phyloP scores from a whole-genome alignment of 2,797 vertebrate species.

The Pipistrellus kuhlii region DNA sequence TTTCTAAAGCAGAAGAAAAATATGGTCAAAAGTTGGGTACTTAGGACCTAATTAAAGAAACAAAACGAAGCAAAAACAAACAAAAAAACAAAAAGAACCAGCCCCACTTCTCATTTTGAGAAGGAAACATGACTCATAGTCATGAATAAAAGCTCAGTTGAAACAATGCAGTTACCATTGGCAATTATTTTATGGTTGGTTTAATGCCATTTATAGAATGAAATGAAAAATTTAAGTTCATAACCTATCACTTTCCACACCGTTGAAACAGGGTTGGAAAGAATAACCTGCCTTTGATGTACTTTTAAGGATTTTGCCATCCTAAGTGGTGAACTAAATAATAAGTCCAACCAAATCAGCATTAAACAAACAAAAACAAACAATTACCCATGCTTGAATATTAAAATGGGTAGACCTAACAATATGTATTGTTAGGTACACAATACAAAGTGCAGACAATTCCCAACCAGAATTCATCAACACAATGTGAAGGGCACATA shows the following conservation, averaged over 20 bases:
- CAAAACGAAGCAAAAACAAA: neutral
- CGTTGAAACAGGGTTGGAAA: slow-evolving; percentile 68
- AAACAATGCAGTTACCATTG: slow-evolving; percentile 71
- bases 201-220: slow-evolving; percentile 72
- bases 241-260: slow-evolving; percentile 63
- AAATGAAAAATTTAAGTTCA: slow-evolving; percentile 62
- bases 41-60: slow-evolving; percentile 64
- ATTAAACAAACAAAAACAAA: slow-evolving; percentile 11
- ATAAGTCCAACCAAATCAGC: neutral
- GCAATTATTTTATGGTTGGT: slow-evolving; percentile 65
- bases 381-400: slow-evolving; percentile 67
- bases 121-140: slow-evolving; percentile 47
- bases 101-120: slow-evolving; percentile 64
- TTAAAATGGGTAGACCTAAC: slow-evolving; percentile 58
- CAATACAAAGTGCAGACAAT: slow-evolving; percentile 56
- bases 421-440: neutral
- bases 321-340: slow-evolving; percentile 38
- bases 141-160: slow-evolving; percentile 58
- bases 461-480: slow-evolving; percentile 53
- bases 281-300: slow-evolving; percentile 65
- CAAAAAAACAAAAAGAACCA: neutral
- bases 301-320: slow-evolving; percentile 35
- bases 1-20: slow-evolving; percentile 76
- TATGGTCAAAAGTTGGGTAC: slow-evolving; percentile 71
- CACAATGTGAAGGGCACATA: neutral